Evolutionary conservation across 2,113 vertebrate species (phyloP).

Genomic region (Nesospiza acunhae): DNA sequence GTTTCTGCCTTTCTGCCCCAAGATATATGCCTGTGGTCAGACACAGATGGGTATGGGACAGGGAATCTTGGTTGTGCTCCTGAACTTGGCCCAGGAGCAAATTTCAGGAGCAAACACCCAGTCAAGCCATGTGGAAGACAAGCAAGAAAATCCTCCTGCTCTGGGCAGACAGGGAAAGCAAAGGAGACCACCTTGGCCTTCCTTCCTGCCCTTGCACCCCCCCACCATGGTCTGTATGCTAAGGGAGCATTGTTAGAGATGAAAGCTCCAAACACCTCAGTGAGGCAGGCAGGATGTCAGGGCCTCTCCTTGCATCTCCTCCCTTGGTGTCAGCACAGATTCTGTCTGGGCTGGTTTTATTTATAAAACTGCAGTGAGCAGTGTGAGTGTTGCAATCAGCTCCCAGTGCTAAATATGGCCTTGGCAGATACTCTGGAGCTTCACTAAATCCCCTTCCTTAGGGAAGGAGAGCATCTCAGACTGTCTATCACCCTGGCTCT

Average conservation of each 20-base stretch:
- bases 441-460: not conserved
- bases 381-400: not conserved
- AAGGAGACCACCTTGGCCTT: not conserved
- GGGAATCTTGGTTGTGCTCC: not conserved
- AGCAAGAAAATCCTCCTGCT: not conserved
- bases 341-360: not conserved
- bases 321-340: not conserved
- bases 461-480: not conserved
- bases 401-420: constrained; percentile 12
- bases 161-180: not conserved
- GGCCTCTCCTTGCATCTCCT: not conserved
- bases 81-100: not conserved
- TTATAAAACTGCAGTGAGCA: constrained; percentile 3
- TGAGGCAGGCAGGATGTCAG: not conserved
- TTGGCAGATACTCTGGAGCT: not conserved
- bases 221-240: fast-evolving
- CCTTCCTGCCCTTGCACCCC: not conserved
- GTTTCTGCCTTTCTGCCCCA: not conserved
- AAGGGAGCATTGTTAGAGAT: not conserved
- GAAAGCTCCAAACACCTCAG: not conserved
- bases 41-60: not conserved
- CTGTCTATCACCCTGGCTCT: not conserved
- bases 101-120: not conserved
- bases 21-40: not conserved
- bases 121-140: not conserved